A percentile compares a stretch with the other conserved stretches of the same genome.
These are phyloP conservation scores for Hoplodrina blanda DNA, from an alignment of 2,888 invertebrate genomes.

Conservation along the genomic window DNA sequence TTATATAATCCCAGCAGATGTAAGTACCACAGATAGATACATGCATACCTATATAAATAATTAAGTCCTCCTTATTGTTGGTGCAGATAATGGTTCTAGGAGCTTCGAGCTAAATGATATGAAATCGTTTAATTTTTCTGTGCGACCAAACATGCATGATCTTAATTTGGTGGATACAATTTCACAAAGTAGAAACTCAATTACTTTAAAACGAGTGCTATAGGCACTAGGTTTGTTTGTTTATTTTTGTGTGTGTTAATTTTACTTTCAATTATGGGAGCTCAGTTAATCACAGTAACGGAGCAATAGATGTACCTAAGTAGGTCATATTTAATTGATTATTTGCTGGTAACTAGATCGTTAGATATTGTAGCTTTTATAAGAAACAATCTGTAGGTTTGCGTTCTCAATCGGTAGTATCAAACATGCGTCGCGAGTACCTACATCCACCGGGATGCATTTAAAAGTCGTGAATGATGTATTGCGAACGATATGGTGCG, in stretches of 20 bases:
- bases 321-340: too few relatives aligned
- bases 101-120: constrained; percentile 34
- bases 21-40: constrained; percentile 12
- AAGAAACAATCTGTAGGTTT: background rate
- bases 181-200: background rate
- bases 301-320: too few relatives aligned
- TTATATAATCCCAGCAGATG: constrained; percentile 17
- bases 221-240: too few relatives aligned
- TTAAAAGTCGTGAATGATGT: constrained; percentile 66
- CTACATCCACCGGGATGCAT: constrained; percentile 52
- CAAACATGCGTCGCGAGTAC: constrained; percentile 9
- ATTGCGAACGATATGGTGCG: constrained; percentile 71
- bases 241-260: too few relatives aligned
- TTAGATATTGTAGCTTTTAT: too few relatives aligned
- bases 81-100: constrained; percentile 28
- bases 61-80: constrained; percentile 32
- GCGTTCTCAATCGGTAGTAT: background rate
- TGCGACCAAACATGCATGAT: constrained; percentile 22
- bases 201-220: too few relatives aligned
- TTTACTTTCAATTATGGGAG: too few relatives aligned
- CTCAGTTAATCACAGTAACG: too few relatives aligned
- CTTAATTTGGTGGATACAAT: constrained; percentile 21
- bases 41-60: background rate
- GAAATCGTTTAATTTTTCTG: constrained; percentile 38
- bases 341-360: too few relatives aligned